Evolutionary conservation across 2,113 vertebrate species (phyloP), one percentile per base, ranked within the genome.

Genomic region (Porphyrio hochstetteri): DNA sequence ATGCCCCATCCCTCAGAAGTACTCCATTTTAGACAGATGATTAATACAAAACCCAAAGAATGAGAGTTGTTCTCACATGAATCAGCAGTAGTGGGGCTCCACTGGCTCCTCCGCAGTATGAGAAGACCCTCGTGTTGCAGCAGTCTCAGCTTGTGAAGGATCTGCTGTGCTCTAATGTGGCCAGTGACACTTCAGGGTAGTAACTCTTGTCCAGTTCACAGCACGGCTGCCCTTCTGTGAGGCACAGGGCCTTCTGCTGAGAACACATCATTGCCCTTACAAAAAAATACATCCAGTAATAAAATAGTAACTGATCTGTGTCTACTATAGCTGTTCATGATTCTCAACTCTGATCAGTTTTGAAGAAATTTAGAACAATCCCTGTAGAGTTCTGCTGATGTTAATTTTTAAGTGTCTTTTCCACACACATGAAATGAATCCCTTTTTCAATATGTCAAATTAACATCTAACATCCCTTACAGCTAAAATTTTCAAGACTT

Each of bases 111-210:
- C 36, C 38, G 10, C 6, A 18, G n/a, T 2, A 27, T 3, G 21
- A 71, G 65, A 40, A 90, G 70, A 21, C 7, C 21, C 21, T 29
- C 4, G 0, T 2, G 10, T 28, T 46, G 50, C 77, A 78, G 67
- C 42, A n/a, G 36, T 7, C 64, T 56, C 57, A 57, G 67, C 11
- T 61, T 1, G 0, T 10, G 18, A 7, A 13, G 50, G 7, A 7
- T 20, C 21, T 31, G 56, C 81, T 38, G 35, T 9, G 53, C 40
- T 56, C 2, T 2, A 2, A 42, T 0, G 67, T 7, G 36, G 50
- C 40, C 36, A 31, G 36, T 0, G 0, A 38, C 59, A 25, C 14
- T 1, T 0, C 28, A 19, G 53, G 21, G 3, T 4, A 19, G 25
- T 6, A 50, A 44, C 27, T 81, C 24, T 9, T 16, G 19, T 52